Evolutionary conservation across 2,888 invertebrate species (phyloP).

Genomic region (Amphipoea oculea): DNA sequence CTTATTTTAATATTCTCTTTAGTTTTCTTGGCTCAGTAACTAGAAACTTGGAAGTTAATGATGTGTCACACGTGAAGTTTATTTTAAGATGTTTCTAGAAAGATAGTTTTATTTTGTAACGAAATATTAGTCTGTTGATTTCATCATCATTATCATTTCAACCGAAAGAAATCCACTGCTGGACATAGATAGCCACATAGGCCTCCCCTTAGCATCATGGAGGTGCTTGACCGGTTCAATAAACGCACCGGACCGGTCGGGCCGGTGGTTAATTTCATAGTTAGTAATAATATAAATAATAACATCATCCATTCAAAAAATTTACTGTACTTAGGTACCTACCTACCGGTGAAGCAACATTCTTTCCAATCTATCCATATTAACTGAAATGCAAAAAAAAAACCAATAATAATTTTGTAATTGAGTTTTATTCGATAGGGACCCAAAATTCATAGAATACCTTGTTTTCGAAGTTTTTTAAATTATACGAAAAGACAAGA

Average conservation of each 20-base stretch:
- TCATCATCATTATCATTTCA: too few species aligned
- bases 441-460: neutral
- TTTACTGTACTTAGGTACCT: neutral
- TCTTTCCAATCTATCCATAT: too few species aligned
- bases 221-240: neutral
- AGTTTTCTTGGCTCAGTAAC: slow-evolving; percentile 34
- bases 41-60: slow-evolving; percentile 39
- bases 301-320: neutral
- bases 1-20: slow-evolving; percentile 41
- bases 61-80: slow-evolving; percentile 14
- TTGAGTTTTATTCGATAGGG: neutral
- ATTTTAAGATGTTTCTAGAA: neutral
- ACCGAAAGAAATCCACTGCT: too few species aligned
- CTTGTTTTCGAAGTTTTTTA: slow-evolving; percentile 5
- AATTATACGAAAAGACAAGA: slow-evolving; percentile 33
- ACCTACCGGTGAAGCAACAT: neutral
- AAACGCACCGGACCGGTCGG: neutral
- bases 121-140: neutral
- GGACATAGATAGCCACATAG: too few species aligned
- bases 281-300: neutral
- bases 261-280: neutral
- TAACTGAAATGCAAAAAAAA: neutral
- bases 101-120: neutral
- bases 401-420: too few species aligned
- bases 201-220: neutral